These are phyloP conservation scores for Amphilophus citrinellus DNA, from an alignment of 2,113 vertebrate species.

Conservation along the genomic window DNA sequence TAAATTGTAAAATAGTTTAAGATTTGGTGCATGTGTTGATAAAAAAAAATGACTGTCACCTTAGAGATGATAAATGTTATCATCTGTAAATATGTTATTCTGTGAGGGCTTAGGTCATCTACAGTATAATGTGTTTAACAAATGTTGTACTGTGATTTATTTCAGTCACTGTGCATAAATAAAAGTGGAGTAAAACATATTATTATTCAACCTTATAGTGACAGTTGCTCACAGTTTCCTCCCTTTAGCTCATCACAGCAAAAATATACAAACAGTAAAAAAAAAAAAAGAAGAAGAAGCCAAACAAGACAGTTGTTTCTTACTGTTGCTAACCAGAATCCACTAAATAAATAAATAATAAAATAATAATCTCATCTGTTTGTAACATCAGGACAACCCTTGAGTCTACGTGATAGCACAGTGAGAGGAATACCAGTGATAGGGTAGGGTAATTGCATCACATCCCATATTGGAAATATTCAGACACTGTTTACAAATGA, in stretches of 20 bases:
- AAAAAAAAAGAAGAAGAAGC: neutral
- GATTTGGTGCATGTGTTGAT: neutral
- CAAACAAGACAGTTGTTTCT: slow-evolving; percentile 26
- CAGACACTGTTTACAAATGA: slow-evolving; percentile 38
- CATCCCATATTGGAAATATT: slow-evolving; percentile 46
- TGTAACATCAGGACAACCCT: slow-evolving; percentile 35
- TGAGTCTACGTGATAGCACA: slow-evolving; percentile 3
- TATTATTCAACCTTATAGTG: slow-evolving; percentile 34
- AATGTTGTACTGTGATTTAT: slow-evolving; percentile 28
- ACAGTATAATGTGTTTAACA: slow-evolving; percentile 32
- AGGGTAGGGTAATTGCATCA: slow-evolving; percentile 43
- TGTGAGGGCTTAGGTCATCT: slow-evolving; percentile 39
- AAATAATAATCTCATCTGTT: slow-evolving; percentile 21
- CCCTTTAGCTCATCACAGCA: slow-evolving; percentile 27
- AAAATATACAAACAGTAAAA: slow-evolving; percentile 31
- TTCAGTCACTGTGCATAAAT: slow-evolving; percentile 15
- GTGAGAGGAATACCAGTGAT: slow-evolving; percentile 19
- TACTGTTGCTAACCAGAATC: slow-evolving; percentile 48
- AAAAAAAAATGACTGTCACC: slow-evolving; percentile 24
- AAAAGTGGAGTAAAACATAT: slow-evolving; percentile 3
- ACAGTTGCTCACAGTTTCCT: slow-evolving; percentile 38
- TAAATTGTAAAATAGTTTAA: neutral
- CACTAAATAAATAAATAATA: neutral
- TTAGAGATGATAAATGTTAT: slow-evolving; percentile 11
- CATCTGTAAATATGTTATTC: slow-evolving; percentile 23